A percentile compares a stretch with the other conserved stretches of the same genome.
Evolutionary conservation across 2,888 invertebrate genomes (phyloP).

Genomic region (Microplitis deprimator): DNA sequence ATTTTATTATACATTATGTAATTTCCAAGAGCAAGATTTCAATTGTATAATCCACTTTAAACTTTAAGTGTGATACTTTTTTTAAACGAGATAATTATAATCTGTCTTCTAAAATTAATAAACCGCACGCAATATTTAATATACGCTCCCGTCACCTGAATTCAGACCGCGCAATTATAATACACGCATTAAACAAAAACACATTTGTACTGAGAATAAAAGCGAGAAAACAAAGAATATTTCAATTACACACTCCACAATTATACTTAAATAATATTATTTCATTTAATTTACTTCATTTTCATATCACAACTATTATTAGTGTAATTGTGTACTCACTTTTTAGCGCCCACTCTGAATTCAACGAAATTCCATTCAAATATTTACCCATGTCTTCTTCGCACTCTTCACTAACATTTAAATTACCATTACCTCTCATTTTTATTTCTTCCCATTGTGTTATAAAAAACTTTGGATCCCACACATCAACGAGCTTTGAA

Average conservation of each 20-base stretch:
- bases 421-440: constrained; percentile 65
- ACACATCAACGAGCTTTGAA: constrained; percentile 45
- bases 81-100: constrained; percentile 4
- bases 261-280: background rate
- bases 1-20: background rate
- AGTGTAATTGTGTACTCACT: constrained; percentile 67
- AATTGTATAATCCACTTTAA: constrained; percentile 10
- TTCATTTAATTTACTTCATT: background rate
- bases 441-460: constrained; percentile 54
- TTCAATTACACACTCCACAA: background rate
- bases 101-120: background rate
- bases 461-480: constrained; percentile 53
- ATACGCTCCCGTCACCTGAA: background rate
- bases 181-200: background rate
- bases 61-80: background rate
- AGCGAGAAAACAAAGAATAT: background rate
- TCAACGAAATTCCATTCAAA: constrained; percentile 71
- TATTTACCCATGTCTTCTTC: constrained; percentile 72
- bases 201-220: background rate
- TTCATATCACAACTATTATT: background rate
- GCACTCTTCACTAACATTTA: constrained; percentile 71
- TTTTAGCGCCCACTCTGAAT: constrained; percentile 73
- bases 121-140: background rate
- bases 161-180: background rate
- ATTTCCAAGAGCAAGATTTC: background rate